A percentile compares a stretch with the other conserved stretches of the same genome.
Evolutionary conservation across 23 tunicate genomes (phyloP).

Genomic region (Clavelina lepadiformis): DNA sequence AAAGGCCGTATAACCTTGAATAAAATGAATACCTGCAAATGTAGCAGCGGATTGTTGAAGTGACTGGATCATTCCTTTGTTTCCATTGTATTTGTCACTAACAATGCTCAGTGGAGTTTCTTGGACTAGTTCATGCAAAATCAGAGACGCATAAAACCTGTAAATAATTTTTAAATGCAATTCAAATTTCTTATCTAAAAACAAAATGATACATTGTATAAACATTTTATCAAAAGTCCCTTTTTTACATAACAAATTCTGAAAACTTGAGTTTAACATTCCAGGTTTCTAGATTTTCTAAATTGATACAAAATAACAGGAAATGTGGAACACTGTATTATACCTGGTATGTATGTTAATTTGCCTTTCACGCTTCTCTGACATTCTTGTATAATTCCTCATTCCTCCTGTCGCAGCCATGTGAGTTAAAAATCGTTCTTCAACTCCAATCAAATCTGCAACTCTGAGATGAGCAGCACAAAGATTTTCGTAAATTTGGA

Average conservation of each 20-base stretch:
- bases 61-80: constrained; percentile 76
- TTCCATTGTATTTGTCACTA: constrained; percentile 56
- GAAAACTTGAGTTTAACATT: neutral
- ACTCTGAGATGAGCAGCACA: constrained; percentile 56
- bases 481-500: constrained; percentile 43
- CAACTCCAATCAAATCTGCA: constrained; percentile 58
- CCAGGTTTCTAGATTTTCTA: neutral
- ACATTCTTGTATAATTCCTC: neutral
- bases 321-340: neutral
- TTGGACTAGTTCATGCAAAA: constrained; percentile 69
- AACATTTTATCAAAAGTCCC: too few species aligned
- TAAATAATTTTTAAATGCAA: neutral
- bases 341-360: constrained; percentile 76
- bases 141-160: constrained; percentile 86
- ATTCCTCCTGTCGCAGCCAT: constrained; percentile 54
- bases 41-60: constrained; percentile 88
- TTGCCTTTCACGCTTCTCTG: constrained; percentile 32
- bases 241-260: too few species aligned
- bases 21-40: constrained; percentile 64
- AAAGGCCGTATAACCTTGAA: too few species aligned
- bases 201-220: neutral
- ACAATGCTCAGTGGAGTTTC: constrained; percentile 56
- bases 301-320: neutral
- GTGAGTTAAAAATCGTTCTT: constrained; percentile 48
- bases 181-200: neutral